These are phyloP conservation scores for Scylla paramamosain DNA, from an alignment of 1,140 invertebrate species.

Conservation along the genomic window DNA sequence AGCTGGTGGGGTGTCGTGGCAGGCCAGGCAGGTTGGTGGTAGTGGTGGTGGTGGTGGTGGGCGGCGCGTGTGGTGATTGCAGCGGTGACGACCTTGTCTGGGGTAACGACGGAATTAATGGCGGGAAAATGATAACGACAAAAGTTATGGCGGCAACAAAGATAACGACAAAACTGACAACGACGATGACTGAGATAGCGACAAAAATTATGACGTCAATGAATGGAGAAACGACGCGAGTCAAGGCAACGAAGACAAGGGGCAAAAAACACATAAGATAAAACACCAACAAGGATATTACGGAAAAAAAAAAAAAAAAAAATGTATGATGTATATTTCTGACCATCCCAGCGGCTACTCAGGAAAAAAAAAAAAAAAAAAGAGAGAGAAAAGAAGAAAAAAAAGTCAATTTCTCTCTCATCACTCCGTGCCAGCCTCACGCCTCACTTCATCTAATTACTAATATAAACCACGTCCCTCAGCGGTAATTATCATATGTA, in stretches of 20 bases:
- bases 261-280: not conserved
- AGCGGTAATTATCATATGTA: not conserved
- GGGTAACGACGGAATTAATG: slow-evolving; percentile 11
- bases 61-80: not conserved
- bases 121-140: not conserved
- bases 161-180: not conserved
- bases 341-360: too few species aligned
- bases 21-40: not conserved
- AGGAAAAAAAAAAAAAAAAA: too few species aligned
- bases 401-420: not conserved
- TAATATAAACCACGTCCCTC: not conserved
- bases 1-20: not conserved
- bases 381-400: too few species aligned
- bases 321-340: too few species aligned
- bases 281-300: not conserved
- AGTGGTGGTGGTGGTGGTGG: not conserved
- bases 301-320: too few species aligned
- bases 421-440: not conserved
- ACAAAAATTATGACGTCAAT: not conserved
- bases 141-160: not conserved
- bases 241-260: too few species aligned
- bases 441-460: not conserved
- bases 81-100: not conserved
- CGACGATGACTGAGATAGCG: not conserved
- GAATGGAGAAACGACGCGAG: too few species aligned